Conservation (phyloP, 2,888 invertebrate species). For the Ischnus inquisitorius region DNA sequence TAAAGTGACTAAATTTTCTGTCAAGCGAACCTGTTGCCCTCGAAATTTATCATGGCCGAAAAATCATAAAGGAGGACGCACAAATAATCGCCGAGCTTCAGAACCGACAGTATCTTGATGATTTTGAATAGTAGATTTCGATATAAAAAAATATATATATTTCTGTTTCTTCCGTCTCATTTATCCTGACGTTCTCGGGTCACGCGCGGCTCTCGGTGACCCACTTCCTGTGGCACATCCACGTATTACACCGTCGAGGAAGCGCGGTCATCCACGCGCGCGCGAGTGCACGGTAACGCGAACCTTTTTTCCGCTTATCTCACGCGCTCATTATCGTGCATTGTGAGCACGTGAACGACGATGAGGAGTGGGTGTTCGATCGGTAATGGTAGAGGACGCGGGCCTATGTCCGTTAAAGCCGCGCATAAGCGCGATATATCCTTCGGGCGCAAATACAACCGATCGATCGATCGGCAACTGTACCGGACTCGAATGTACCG, state of each 20-base stretch:
- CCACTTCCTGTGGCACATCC: slow-evolving; percentile 51
- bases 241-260: slow-evolving; percentile 36
- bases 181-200: slow-evolving; percentile 51
- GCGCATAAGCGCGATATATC: slow-evolving; percentile 4
- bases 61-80: too few relatives aligned
- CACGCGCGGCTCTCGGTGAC: slow-evolving; percentile 49
- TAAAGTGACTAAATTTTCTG: too few relatives aligned
- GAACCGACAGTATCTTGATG: too few relatives aligned
- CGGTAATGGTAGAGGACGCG: slow-evolving; percentile 10
- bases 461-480: slow-evolving; percentile 20
- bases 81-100: slow-evolving; percentile 12
- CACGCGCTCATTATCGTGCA: slow-evolving; percentile 44
- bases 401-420: slow-evolving; percentile 9
- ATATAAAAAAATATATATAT: not conserved
- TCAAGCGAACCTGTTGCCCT: too few relatives aligned
- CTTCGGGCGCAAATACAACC: slow-evolving; percentile 15
- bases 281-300: slow-evolving; percentile 15
- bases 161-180: slow-evolving; percentile 32
- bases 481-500: too few relatives aligned
- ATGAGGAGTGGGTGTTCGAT: not conserved
- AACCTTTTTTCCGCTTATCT: slow-evolving; percentile 42
- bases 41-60: too few relatives aligned
- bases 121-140: slow-evolving; percentile 11
- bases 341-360: slow-evolving; percentile 32
- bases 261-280: slow-evolving; percentile 5